Evolutionary conservation across 2,113 vertebrate species (phyloP).

Genomic region (Hippocampus guttulatus): DNA sequence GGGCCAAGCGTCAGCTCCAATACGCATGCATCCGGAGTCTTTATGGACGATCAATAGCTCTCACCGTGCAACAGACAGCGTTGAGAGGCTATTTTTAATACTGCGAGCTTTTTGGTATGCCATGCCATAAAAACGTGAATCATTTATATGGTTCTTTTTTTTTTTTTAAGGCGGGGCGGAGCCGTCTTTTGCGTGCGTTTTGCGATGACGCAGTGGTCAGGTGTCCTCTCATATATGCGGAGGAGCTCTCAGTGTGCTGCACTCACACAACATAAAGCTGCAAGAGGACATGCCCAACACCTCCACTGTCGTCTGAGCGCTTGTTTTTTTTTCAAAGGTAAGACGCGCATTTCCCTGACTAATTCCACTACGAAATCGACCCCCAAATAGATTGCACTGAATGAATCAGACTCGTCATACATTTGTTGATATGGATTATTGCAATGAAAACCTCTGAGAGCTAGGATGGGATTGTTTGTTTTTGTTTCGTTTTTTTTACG

Average conservation of each 20-base stretch:
- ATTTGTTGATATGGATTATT: background rate
- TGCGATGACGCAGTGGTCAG: conserved; percentile 73
- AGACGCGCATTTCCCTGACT: conserved; percentile 13
- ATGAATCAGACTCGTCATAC: background rate
- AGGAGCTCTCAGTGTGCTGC: conserved; percentile 83
- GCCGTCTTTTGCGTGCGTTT: conserved; percentile 54
- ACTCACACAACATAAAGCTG: conserved; percentile 50
- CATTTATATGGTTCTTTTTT: conserved; percentile 54
- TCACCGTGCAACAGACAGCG: conserved; percentile 28
- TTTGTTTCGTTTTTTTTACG: background rate
- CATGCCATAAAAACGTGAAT: conserved; percentile 62
- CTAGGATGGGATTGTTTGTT: background rate
- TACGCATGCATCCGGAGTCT: background rate
- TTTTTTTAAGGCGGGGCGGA: conserved; percentile 1
- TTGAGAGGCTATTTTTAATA: conserved; percentile 50
- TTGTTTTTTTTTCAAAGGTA: conserved; percentile 70
- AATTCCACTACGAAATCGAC: background rate
- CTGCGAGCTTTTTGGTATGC: conserved; percentile 29
- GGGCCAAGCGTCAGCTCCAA: background rate
- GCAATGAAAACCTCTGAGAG: background rate
- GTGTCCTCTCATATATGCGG: conserved; percentile 73
- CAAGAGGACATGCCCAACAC: conserved; percentile 67
- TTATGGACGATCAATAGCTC: conserved; percentile 1
- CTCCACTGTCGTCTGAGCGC: conserved; percentile 65
- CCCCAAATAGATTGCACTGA: background rate